These are phyloP conservation scores for Ceratotherium simum DNA, from an alignment of 2,113 vertebrate genomes.

Conservation along the genomic window DNA sequence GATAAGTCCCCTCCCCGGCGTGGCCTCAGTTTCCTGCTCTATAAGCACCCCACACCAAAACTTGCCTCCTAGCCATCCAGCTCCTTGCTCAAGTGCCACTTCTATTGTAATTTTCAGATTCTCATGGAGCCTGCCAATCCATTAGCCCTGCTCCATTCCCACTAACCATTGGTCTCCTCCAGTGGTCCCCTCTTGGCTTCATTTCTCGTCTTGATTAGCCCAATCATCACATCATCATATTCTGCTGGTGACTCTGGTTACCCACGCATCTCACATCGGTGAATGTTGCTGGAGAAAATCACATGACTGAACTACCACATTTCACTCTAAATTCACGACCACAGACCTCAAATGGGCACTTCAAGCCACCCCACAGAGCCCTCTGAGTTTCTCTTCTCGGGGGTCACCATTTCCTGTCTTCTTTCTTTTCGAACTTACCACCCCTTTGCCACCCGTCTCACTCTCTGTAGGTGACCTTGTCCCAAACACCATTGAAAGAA, in stretches of 20 bases:
- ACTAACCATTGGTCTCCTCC: neutral
- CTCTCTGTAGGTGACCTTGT: neutral
- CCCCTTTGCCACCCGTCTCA: neutral
- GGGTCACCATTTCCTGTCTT: neutral
- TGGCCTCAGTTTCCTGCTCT: neutral
- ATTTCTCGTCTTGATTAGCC: neutral
- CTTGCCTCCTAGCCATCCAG: neutral
- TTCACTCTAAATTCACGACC: neutral
- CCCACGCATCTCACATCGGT: fast-evolving
- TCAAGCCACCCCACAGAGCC: neutral
- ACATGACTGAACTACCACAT: no score
- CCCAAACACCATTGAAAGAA: neutral
- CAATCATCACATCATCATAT: neutral
- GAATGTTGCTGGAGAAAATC: neutral
- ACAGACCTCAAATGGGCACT: neutral
- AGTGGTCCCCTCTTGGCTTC: neutral
- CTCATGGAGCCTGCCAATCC: neutral
- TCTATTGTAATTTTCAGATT: fast-evolving
- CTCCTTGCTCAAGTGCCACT: no score
- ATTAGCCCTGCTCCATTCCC: fast-evolving
- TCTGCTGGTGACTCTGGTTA: neutral
- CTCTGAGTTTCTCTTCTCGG: neutral
- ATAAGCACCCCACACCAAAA: neutral
- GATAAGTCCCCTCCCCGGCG: neutral
- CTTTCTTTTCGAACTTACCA: neutral